Evolutionary conservation across 2,888 invertebrate genomes (phyloP), one percentile per base, ranked within the genome.

Genomic region (Lymantria monacha): DNA sequence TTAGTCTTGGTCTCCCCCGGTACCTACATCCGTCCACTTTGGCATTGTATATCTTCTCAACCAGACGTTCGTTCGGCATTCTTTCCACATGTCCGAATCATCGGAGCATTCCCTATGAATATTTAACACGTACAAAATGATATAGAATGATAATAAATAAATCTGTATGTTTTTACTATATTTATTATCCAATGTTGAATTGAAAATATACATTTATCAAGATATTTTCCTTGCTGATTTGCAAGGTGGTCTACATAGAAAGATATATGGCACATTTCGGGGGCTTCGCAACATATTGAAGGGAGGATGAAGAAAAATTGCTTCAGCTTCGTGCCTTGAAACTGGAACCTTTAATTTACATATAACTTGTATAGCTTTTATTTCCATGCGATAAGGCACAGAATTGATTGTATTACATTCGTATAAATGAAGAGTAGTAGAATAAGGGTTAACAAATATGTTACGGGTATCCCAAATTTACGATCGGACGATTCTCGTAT

Each of bases 231-330:
- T 5, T 22, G 22, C 5, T 22, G 22, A 83, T 86, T 85, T 82
- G 70, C 83, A 86, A 88, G 87, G 86, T 84, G 73, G 79, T 70
- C 74, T 67, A 69, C 74, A 73, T 70, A 62, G 70, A 81, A 61
- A 87, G 84, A 85, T 83, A 79, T 75, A 88, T 81, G 75, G 75
- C 70, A 69, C 70, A 73, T 74, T 78, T 71, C 74, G 76, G 72
- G 66, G 71, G 72, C 76, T 74, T 70, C 74, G 76, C 76, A 85
- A 85, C 85, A 87, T 88, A 88, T 87, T 87, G 86, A 71, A 78
- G 73, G 81, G 79, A 73, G 81, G 79, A 66, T 81, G 76, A 80
- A 85, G 84, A 87, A 84, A 87, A 86, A 87, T 85, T 74, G 81
- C 78, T 72, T 64, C 56, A 65, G 69, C 77, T 72, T 77, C 76